Base-by-base conservation (phyloP, 2,113 vertebrate species). In the Saguinus midas region DNA sequence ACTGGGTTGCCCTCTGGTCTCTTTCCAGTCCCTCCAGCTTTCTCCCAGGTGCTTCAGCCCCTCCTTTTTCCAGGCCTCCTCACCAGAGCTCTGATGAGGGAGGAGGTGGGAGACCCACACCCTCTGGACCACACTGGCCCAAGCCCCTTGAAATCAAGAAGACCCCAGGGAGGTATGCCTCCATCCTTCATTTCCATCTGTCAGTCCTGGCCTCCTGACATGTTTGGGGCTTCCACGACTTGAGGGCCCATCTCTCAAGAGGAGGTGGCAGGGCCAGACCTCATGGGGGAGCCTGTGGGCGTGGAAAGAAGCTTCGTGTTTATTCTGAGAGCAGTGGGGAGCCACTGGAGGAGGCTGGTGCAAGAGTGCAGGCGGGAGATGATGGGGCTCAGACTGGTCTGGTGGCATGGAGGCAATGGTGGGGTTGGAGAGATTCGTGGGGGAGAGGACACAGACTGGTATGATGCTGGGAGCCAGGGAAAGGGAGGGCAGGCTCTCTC, bases 391-490 rank as follows among this genome's bases (percentile, higher is more conserved):
- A 3, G 76, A 75, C 0, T 0, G 10, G 32, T 8, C 75, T 48
- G 40, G 3, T 13, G 13, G 76, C 2, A 32, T 23, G 4, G 17
- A 57, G n/a, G 32, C 58, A 29, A 32, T 9, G 52, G 52, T 12
- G 35, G 75, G 14, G 12, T 13, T 12, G 37, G 12, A 68, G 70
- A 57, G 61, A 50, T 1, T 5, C 27, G 5, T 9, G 14, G 12
- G 21, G 32, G n/a, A 52, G 20, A 79, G 43, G 4, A 3, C 1
- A 3, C 1, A 25, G 27, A 8, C 50, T 5, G 17, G 6, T 12
- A 13, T 64, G 88, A 64, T 16, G 5, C 18, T 70, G 58, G 68
- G 45, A 73, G 40, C 25, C 27, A 81, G 61, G 57, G 78, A 87
- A 66, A 76, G 35, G 13, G 21, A 32, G 16, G 8, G 8, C 23